These are phyloP conservation scores for Drosophila pallidifrons DNA, from an alignment of 1,140 invertebrate species.

Conservation along the genomic window DNA sequence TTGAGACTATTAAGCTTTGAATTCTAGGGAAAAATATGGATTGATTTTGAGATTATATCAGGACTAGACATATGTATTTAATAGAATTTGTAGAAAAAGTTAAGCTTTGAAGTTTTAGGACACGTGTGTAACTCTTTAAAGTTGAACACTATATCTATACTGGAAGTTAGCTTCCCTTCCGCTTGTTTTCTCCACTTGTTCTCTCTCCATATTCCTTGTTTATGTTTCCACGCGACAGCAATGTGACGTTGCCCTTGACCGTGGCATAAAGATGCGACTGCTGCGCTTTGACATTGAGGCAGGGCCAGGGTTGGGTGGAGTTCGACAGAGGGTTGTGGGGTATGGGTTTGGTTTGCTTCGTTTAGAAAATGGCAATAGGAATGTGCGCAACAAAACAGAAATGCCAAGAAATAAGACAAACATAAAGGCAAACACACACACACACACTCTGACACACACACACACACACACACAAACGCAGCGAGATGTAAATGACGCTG, in stretches of 20 bases:
- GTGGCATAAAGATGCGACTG: constrained; percentile 49
- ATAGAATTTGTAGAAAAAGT: too few relatives aligned
- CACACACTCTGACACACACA: neutral
- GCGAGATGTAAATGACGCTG: constrained; percentile 52
- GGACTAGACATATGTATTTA: too few relatives aligned
- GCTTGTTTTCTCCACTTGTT: neutral
- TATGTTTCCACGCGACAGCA: constrained; percentile 4
- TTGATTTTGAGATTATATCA: too few relatives aligned
- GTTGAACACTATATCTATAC: neutral
- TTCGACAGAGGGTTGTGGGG: neutral
- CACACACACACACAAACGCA: neutral
- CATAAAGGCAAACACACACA: constrained; percentile 20
- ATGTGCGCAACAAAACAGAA: constrained; percentile 56
- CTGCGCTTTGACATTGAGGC: constrained; percentile 44
- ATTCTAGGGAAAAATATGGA: too few relatives aligned
- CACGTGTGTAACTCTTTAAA: neutral
- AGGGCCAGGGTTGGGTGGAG: neutral
- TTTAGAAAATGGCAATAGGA: constrained; percentile 33
- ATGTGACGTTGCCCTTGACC: constrained; percentile 52
- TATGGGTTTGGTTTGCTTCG: neutral
- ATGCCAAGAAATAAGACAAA: constrained; percentile 59
- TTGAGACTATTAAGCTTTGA: too few relatives aligned
- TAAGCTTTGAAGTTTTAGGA: neutral
- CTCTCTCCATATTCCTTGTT: neutral
- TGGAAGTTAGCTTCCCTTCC: neutral